These are phyloP conservation scores for Anseranas semipalmata DNA, from an alignment of 2,113 vertebrate genomes.

Conservation along the genomic window DNA sequence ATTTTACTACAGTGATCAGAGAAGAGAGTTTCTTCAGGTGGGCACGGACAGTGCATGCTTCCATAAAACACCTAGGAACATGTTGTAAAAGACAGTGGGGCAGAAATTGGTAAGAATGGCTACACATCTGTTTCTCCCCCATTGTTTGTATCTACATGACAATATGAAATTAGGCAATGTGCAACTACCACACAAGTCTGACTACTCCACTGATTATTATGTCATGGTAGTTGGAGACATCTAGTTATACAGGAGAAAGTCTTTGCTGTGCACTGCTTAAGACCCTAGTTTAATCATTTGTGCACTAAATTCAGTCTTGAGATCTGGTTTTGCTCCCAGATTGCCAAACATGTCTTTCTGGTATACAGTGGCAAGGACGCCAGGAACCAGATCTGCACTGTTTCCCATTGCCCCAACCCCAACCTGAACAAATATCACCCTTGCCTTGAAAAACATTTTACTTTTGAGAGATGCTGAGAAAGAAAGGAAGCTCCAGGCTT, in stretches of 20 bases:
- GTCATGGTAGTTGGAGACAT: neutral
- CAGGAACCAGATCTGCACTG: neutral
- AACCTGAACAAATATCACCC: neutral
- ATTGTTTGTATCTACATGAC: neutral
- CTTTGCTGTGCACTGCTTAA: neutral
- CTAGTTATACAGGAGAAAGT: neutral
- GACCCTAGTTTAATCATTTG: rapidly evolving
- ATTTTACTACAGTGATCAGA: neutral
- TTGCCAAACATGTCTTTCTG: neutral
- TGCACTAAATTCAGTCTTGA: neutral
- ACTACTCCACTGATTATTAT: neutral
- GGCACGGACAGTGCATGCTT: neutral
- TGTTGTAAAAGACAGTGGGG: neutral
- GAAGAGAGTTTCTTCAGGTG: neutral
- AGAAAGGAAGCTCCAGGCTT: neutral
- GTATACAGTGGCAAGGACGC: neutral
- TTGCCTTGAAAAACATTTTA: neutral
- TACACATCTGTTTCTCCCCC: neutral
- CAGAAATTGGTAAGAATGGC: neutral
- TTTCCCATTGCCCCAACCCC: rapidly evolving
- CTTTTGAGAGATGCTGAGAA: neutral
- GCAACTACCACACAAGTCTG: neutral
- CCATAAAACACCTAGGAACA: neutral
- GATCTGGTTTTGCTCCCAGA: neutral
- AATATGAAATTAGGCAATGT: neutral